Evolutionary conservation across 2,113 vertebrate genomes (phyloP), one percentile per base, ranked within the genome.

Genomic region (Poicephalus meyeri): DNA sequence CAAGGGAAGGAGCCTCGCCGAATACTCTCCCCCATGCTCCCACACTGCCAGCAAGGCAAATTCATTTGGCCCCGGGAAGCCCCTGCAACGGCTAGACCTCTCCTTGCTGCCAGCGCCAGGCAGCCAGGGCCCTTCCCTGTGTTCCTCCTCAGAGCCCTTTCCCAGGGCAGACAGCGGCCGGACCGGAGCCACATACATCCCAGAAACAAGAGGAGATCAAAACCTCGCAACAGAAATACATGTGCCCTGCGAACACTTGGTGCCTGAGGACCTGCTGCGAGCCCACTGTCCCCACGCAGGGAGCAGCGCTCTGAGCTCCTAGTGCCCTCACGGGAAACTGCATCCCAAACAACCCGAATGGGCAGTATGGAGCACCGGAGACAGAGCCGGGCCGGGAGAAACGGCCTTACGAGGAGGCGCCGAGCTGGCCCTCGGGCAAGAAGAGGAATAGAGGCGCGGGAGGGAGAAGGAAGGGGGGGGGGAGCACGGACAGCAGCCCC

Each of bases 281-380:
- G 10, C 31, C 33, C 29, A 1, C 23, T 16, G 11, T 20, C 10
- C 19, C 25, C 17, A 13, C 10, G 25, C 9, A 33, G 39, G 23
- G 26, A 42, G 7, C 7, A 15, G 15, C 7, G 1, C 10, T 47
- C 46, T 5, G 9, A 58, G 29, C 25, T 37, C 15, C 31, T 15
- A 5, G 14, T 10, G 56, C 9, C 16, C 64, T 15, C 24, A 2
- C 10, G 2, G 2, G 15, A 10, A 29, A 2, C 23, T 14, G 18
- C 21, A 5, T 52, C 39, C 5, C 76, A 20, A 9, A 26, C 42
- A n/a, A 11, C 53, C 0, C 0, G 1, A 26, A 7, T 9, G 3
- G 3, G 47, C 35, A 4, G 16, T 5, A 5, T 5, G 23, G 37
- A 11, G 3, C 56, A 13, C 8, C 1, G 3, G 37, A 4, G 41